Evolutionary conservation across 1,140 invertebrate genomes (phyloP).

Genomic region (Macrobrachium nipponense): DNA sequence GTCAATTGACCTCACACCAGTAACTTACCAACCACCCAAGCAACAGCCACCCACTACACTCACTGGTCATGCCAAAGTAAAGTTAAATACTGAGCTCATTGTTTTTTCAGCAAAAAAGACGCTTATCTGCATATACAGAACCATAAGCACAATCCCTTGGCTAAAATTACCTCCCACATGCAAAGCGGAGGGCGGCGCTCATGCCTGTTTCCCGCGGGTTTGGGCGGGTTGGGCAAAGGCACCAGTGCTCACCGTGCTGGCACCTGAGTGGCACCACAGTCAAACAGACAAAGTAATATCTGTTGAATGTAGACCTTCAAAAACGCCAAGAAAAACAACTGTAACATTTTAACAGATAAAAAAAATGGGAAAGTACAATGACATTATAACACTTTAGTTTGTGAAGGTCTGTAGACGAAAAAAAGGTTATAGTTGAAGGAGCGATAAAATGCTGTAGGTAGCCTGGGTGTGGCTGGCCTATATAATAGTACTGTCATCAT

Average conservation of each 20-base stretch:
- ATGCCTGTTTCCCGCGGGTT: constrained; percentile 9
- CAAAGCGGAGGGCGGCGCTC: constrained; percentile 19
- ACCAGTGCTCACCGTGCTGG: constrained; percentile 32
- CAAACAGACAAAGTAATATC: constrained; percentile 42
- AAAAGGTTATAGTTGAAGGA: constrained; percentile 48
- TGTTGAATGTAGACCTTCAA: constrained; percentile 48
- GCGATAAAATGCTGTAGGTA: constrained; percentile 47
- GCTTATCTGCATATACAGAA: constrained; percentile 16
- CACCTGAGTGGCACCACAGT: constrained; percentile 28
- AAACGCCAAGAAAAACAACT: constrained; percentile 16
- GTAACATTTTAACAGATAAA: not conserved
- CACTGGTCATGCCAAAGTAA: constrained; percentile 31
- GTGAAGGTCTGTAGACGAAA: constrained; percentile 38
- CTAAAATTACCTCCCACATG: constrained; percentile 26
- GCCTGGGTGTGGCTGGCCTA: constrained; percentile 6
- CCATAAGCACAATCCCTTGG: constrained; percentile 17
- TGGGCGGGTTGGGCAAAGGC: not conserved
- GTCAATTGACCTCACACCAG: too few species aligned
- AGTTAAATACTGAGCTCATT: constrained; percentile 29
- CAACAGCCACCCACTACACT: constrained; percentile 26
- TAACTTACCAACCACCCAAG: constrained; percentile 6
- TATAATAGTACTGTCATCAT: not conserved
- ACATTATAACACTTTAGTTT: constrained; percentile 9
- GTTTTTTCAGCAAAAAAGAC: constrained; percentile 6
- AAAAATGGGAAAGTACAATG: not conserved